Conservation (phyloP, 2,888 invertebrate species). For the Helicoverpa assulta region DNA sequence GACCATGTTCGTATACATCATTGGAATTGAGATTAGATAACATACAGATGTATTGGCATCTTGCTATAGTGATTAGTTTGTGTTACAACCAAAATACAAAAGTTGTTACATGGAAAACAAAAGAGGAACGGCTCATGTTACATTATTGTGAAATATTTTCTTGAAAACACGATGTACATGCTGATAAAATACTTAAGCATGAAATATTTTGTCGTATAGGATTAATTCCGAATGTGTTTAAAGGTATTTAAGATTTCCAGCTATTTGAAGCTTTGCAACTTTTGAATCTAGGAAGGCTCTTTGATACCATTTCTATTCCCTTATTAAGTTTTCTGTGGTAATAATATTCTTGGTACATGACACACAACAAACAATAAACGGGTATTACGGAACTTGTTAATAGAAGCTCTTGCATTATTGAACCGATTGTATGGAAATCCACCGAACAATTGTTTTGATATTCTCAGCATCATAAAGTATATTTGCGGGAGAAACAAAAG, state of each 20-base stretch:
- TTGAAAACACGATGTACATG: no score
- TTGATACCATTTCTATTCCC: slow-evolving; percentile 8
- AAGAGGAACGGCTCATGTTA: slow-evolving; percentile 2
- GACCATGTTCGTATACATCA: slow-evolving; percentile 53
- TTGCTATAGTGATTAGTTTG: slow-evolving; percentile 51
- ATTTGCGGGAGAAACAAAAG: slow-evolving; percentile 58
- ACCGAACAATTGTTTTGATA: slow-evolving; percentile 61
- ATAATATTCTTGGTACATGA: slow-evolving; percentile 44
- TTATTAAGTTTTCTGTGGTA: slow-evolving; percentile 39
- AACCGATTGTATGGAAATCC: slow-evolving; percentile 66
- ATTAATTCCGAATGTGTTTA: neutral
- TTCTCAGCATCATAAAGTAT: slow-evolving; percentile 60
- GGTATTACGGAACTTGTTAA: slow-evolving; percentile 61
- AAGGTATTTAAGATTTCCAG: no score
- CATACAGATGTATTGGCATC: slow-evolving; percentile 50
- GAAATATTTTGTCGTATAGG: no score
- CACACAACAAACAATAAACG: slow-evolving; percentile 56
- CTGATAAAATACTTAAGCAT: no score
- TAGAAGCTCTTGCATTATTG: slow-evolving; percentile 66
- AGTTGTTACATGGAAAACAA: slow-evolving; percentile 38
- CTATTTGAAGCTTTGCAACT: neutral
- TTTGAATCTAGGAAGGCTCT: neutral
- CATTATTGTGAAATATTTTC: neutral
- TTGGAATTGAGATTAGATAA: slow-evolving; percentile 60
- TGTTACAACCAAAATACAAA: slow-evolving; percentile 43